Evolutionary conservation across 2,888 invertebrate species (phyloP).

Genomic region (Apotomis betuletana): DNA sequence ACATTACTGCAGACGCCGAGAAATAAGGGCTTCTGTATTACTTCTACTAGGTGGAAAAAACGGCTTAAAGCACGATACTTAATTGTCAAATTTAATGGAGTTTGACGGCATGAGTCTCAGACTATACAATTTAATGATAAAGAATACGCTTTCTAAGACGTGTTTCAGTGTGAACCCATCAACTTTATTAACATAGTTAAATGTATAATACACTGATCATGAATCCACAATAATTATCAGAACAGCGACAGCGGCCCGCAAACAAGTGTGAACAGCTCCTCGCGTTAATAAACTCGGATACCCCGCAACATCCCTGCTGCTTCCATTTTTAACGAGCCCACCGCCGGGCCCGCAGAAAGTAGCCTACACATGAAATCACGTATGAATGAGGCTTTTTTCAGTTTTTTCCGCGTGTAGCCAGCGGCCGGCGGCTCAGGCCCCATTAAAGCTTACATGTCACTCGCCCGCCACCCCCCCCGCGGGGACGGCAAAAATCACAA

Average conservation of each 20-base stretch:
- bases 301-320: constrained; percentile 80
- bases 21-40: too few relatives aligned
- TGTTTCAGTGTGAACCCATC: too few relatives aligned
- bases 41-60: too few relatives aligned
- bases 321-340: constrained; percentile 82
- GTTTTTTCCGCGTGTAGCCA: constrained; percentile 78
- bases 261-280: constrained; percentile 66
- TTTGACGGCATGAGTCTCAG: too few relatives aligned
- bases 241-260: constrained; percentile 45
- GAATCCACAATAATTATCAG: constrained; percentile 24
- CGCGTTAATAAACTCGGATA: constrained; percentile 78
- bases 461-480: constrained; percentile 58
- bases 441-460: constrained; percentile 83
- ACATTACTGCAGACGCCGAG: too few relatives aligned
- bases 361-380: constrained; percentile 83
- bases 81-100: too few relatives aligned
- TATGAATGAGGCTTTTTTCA: constrained; percentile 81
- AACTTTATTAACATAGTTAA: constrained; percentile 2
- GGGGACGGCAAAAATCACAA: constrained; percentile 73
- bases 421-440: constrained; percentile 75
- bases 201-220: constrained; percentile 17
- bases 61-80: too few relatives aligned
- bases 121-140: too few relatives aligned
- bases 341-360: constrained; percentile 80
- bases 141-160: too few relatives aligned